A percentile compares a stretch with the other conserved stretches of the same genome.
Evolutionary conservation across 1,140 invertebrate species (phyloP).

Genomic region (Argopecten irradians): DNA sequence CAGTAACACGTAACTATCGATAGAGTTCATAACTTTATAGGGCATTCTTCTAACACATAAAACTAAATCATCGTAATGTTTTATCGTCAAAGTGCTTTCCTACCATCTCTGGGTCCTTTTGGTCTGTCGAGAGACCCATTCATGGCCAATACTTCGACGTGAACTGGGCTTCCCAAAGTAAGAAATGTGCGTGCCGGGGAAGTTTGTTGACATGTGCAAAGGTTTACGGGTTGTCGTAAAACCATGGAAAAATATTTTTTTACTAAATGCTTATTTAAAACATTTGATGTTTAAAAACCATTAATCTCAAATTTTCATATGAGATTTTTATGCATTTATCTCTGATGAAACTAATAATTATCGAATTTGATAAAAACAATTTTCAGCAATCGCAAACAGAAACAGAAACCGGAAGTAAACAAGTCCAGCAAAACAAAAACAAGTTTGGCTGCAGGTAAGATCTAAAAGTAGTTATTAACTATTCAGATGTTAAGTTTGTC

Average conservation of each 20-base stretch:
- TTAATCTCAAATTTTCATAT: no score
- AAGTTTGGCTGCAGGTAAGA: background rate
- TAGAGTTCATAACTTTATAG: no score
- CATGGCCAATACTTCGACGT: background rate
- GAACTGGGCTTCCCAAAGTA: background rate
- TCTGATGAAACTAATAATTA: background rate
- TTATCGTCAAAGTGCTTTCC: background rate
- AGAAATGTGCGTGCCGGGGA: background rate
- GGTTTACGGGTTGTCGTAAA: background rate
- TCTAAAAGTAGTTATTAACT: background rate
- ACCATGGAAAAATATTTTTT: background rate
- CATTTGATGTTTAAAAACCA: background rate
- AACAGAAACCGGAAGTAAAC: constrained; percentile 6
- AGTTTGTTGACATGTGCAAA: background rate
- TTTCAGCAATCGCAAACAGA: background rate
- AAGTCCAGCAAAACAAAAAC: no score
- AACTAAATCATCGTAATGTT: no score
- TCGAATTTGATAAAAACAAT: background rate
- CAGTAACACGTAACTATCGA: no score
- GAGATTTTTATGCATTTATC: no score
- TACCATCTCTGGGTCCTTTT: background rate
- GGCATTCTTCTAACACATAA: no score
- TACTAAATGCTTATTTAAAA: no score
- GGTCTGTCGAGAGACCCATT: background rate
- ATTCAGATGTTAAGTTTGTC: no score